Evolutionary conservation across 1,140 invertebrate species (phyloP), one percentile per base, ranked within the genome.

Genomic region (Tetraneura akinire): DNA sequence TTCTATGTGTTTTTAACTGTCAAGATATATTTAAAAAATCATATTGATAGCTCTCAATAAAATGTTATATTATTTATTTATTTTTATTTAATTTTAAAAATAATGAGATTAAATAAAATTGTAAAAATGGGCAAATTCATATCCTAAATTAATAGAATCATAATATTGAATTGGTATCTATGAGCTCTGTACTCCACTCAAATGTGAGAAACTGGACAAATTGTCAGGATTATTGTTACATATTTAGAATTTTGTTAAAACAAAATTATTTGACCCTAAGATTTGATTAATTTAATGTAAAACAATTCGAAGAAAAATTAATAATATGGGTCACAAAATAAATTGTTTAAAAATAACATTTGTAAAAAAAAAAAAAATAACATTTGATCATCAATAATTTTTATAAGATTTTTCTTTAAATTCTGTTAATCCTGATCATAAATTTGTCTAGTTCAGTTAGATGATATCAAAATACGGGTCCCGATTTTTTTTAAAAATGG

Each of bases 401-500:
- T 68, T 53, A 23, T 66, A 16, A 70, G n/a, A 10, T 70, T 70
- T 47, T 29, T 3, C n/a, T n/a, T 51, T 51, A 6, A 68, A 47
- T 62, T 68, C 42, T 68, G 13, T 68, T 42, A 76, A 57, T 76
- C 71, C 51, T 76, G 16, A 32, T 42, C 16, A 60, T 62, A 29
- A 26, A 42, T 78, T 78, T 57, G 74, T 62, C 74, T 60, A 45
- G 51, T 60, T 78, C 14, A 18, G 42, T 78, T 62, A 62, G 55
- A 78, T 45, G 37, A 57, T 78, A 78, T 78, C 55, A 26, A 78
- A 74, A 76, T 6, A 45, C 13, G 74, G 74, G 74, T 78, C 74
- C 74, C 23, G 23, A 78, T 78, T 78, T 78, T 78, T 78, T 78
- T 78, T 78, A 60, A 78, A 78, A 62, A 78, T 78, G 74, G 74